A percentile compares a stretch with the other conserved stretches of the same genome.
Conservation (phyloP, 2,797 vertebrate genomes). For the Sparidentex hasta region DNA sequence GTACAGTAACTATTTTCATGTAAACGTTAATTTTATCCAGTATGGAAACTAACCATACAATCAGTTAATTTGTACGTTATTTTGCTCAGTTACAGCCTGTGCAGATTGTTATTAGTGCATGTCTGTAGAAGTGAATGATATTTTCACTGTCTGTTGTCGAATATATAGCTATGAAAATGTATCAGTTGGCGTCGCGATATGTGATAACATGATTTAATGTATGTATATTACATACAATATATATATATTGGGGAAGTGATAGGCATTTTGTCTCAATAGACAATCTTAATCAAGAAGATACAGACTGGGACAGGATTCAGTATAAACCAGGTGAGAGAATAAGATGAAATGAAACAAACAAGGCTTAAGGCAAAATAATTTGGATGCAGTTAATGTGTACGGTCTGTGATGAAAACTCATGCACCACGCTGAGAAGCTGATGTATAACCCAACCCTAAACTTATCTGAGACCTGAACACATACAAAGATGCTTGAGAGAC, state of each 20-base stretch:
- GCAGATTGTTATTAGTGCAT: constrained; percentile 37
- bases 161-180: neutral
- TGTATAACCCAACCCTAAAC: constrained; percentile 68
- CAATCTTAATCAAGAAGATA: too few relatives aligned
- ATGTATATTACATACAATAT: too few relatives aligned
- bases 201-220: too few relatives aligned
- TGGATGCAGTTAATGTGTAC: neutral
- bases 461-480: constrained; percentile 75
- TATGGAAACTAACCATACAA: constrained; percentile 11
- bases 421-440: constrained; percentile 82
- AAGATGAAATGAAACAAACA: too few relatives aligned
- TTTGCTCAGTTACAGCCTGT: neutral
- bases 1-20: neutral
- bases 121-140: constrained; percentile 1
- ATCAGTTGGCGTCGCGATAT: neutral
- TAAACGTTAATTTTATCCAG: constrained; percentile 6
- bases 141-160: constrained; percentile 15
- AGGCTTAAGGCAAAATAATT: neutral
- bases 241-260: neutral
- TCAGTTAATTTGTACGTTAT: neutral
- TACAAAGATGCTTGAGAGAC: neutral
- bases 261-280: neutral
- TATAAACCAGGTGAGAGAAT: too few relatives aligned
- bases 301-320: too few relatives aligned
- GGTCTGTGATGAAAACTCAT: constrained; percentile 77